These are phyloP conservation scores for Oreochromis niloticus DNA, from an alignment of 2,113 vertebrate genomes.

Conservation along the genomic window DNA sequence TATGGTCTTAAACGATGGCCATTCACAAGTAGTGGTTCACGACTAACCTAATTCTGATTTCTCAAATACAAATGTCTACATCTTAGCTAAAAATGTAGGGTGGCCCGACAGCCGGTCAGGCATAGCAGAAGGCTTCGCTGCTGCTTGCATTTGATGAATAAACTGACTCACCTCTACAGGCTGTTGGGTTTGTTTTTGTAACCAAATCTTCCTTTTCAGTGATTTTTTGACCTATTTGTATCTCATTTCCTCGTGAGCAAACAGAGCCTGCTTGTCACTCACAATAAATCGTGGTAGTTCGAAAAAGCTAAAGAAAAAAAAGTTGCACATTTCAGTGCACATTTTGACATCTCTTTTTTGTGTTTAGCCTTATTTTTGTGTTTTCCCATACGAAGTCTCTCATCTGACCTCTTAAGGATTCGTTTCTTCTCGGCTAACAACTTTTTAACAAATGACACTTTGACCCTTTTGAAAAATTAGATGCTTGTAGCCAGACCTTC, in stretches of 20 bases:
- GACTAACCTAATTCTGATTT: not conserved
- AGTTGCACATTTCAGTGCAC: not conserved
- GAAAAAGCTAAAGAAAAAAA: not conserved
- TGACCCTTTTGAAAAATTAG: not conserved
- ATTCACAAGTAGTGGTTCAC: not conserved
- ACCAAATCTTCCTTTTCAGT: not conserved
- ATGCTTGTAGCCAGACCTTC: not conserved
- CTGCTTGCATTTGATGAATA: not conserved
- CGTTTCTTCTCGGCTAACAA: not conserved
- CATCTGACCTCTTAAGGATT: not conserved
- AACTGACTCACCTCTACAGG: not conserved
- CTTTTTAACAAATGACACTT: not conserved
- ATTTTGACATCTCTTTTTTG: not conserved
- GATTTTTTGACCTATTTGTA: not conserved
- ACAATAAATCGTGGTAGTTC: not conserved
- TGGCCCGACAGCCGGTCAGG: rapidly evolving
- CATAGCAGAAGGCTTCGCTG: not conserved
- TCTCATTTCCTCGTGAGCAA: not conserved
- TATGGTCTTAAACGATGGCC: not conserved
- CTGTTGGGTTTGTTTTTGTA: not conserved
- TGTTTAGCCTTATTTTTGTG: not conserved
- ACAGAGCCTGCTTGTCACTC: not conserved
- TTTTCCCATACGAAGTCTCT: not conserved
- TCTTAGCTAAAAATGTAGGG: not conserved
- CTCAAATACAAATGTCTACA: not conserved